phyloP scores from a whole-genome alignment of 2,888 invertebrate genomes.

The Timandra comae region DNA sequence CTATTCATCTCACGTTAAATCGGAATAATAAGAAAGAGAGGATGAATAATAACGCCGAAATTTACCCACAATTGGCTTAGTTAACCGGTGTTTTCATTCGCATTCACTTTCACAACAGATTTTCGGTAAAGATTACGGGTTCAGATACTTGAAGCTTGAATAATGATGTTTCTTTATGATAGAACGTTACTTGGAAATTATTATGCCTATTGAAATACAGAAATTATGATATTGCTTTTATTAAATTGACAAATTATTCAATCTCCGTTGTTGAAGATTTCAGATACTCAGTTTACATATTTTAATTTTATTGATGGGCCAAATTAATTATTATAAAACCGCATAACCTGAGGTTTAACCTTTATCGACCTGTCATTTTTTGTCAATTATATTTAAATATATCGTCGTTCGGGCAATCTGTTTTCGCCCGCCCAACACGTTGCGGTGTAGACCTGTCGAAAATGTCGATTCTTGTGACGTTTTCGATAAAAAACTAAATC shows the following conservation, averaged over 20 bases:
- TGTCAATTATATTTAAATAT: too few relatives aligned
- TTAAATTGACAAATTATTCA: too few relatives aligned
- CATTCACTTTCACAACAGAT: conserved; percentile 27
- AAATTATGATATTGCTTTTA: too few relatives aligned
- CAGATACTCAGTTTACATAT: too few relatives aligned
- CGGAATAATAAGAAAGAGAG: conserved; percentile 23
- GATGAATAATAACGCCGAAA: conserved; percentile 32
- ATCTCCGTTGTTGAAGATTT: too few relatives aligned
- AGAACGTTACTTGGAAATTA: conserved; percentile 7
- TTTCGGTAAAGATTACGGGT: conserved; percentile 16
- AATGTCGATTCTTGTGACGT: conserved; percentile 30
- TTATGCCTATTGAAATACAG: conserved; percentile 7
- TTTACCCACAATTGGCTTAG: conserved; percentile 61
- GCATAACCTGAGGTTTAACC: too few relatives aligned
- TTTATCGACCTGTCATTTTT: too few relatives aligned
- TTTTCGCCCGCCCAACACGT: conserved; percentile 17
- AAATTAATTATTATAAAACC: too few relatives aligned
- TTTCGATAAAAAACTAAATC: conserved; percentile 35
- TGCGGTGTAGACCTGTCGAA: conserved; percentile 46
- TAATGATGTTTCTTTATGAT: conserved; percentile 24
- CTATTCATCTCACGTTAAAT: conserved; percentile 22
- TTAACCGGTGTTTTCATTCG: conserved; percentile 54
- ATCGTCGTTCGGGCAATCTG: too few relatives aligned
- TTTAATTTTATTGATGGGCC: too few relatives aligned
- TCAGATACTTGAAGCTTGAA: conserved; percentile 20